A percentile compares a stretch with the other conserved stretches of the same genome.
phyloP scores from a whole-genome alignment of 2,113 vertebrate species.

The Peromyscus leucopus region DNA sequence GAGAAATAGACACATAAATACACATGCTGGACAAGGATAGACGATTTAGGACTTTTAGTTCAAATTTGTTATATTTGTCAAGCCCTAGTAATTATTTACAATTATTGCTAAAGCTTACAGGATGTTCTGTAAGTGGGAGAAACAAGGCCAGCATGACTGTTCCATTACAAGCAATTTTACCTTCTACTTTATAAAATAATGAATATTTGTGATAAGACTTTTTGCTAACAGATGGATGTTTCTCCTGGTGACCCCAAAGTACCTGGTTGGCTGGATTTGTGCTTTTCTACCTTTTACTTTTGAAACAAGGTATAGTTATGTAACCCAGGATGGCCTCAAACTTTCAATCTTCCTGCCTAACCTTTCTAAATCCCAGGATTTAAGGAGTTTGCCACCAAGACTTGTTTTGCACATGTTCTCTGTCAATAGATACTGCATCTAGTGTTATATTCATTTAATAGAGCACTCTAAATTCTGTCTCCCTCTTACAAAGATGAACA shows the following conservation, averaged over 20 bases:
- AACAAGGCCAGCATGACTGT: neutral
- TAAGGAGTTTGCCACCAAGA: neutral
- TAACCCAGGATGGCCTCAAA: neutral
- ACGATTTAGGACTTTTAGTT: neutral
- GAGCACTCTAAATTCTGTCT: neutral
- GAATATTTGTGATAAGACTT: neutral
- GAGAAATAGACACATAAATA: neutral
- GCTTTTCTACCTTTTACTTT: neutral
- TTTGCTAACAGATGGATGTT: constrained; percentile 10
- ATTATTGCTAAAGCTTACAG: neutral
- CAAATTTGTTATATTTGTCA: neutral
- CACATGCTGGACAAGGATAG: neutral
- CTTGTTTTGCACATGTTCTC: neutral
- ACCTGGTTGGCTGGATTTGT: neutral
- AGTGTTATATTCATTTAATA: neutral
- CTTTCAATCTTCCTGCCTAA: neutral
- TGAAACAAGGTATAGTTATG: neutral
- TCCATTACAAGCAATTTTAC: constrained; percentile 17
- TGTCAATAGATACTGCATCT: neutral
- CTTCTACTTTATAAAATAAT: neutral
- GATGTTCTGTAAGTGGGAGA: constrained; percentile 18
- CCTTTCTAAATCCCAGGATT: neutral
- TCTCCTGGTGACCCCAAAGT: neutral
- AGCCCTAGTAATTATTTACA: neutral
- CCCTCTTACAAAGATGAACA: constrained; percentile 18